Evolutionary conservation across 2,113 vertebrate genomes (phyloP).

Genomic region (Anseranas semipalmata): DNA sequence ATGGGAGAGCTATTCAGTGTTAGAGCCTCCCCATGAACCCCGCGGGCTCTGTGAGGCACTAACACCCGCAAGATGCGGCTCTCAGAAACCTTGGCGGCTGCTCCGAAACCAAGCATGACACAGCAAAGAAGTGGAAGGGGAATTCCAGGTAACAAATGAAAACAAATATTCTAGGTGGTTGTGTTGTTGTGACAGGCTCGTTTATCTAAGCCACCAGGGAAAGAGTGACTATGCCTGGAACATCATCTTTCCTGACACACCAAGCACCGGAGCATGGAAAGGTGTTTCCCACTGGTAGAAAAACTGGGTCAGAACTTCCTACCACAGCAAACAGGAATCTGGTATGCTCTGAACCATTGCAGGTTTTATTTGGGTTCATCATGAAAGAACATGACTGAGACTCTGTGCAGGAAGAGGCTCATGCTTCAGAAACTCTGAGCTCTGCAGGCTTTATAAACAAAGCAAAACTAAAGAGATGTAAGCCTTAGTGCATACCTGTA

Average conservation of each 20-base stretch:
- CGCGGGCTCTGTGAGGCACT: neutral
- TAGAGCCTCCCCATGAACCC: neutral
- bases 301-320: slow-evolving; percentile 41
- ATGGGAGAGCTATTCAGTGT: neutral
- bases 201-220: slow-evolving; percentile 30
- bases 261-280: neutral
- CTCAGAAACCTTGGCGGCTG: neutral
- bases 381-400: neutral
- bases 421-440: neutral
- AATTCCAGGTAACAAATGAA: slow-evolving; percentile 42
- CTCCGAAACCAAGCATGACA: neutral
- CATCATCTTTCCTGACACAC: slow-evolving; percentile 37
- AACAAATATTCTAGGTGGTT: slow-evolving; percentile 26
- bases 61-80: neutral
- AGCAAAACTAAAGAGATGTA: rapidly evolving
- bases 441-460: neutral
- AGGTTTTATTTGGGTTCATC: neutral
- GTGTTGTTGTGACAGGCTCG: neutral
- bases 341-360: neutral
- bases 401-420: neutral
- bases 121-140: slow-evolving; percentile 7
- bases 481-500: neutral
- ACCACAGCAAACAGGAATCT: neutral
- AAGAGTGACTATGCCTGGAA: slow-evolving; percentile 3
- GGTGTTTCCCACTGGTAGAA: neutral